Percentiles rank a stretch among this genome's conserved stretches.
These are phyloP conservation scores for Cryptocheilus praepositus DNA, from an alignment of 2,888 invertebrate species.

Conservation along the genomic window DNA sequence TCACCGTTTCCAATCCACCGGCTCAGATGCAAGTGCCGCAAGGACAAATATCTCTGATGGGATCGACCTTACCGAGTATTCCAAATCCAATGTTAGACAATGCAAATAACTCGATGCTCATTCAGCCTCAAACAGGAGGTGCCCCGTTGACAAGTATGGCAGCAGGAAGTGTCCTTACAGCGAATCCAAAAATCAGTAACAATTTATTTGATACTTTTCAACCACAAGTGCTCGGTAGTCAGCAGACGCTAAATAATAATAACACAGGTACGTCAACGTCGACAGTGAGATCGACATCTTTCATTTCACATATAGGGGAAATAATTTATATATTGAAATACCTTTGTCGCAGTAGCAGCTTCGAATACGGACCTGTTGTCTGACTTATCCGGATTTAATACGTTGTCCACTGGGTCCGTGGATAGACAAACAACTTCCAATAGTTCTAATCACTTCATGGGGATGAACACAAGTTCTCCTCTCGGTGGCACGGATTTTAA, in stretches of 20 bases:
- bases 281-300: background rate
- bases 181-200: slow-evolving; percentile 55
- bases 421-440: slow-evolving; percentile 59
- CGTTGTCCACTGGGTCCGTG: slow-evolving; percentile 52
- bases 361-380: slow-evolving; percentile 75
- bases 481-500: slow-evolving; percentile 36
- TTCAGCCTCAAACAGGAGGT: slow-evolving; percentile 1
- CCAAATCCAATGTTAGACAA: slow-evolving; percentile 60
- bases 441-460: slow-evolving; percentile 63
- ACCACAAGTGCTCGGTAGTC: slow-evolving; percentile 55
- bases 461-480: slow-evolving; percentile 32
- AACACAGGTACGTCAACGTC: slow-evolving; percentile 50
- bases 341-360: slow-evolving; percentile 43
- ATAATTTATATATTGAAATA: background rate
- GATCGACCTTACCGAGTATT: slow-evolving; percentile 56
- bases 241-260: slow-evolving; percentile 63
- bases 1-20: slow-evolving; percentile 57
- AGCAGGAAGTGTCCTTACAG: slow-evolving; percentile 36
- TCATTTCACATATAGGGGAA: background rate
- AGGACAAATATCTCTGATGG: slow-evolving; percentile 58
- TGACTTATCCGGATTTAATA: slow-evolving; percentile 74
- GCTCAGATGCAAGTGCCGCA: slow-evolving; percentile 48
- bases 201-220: slow-evolving; percentile 64
- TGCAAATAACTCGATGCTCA: slow-evolving; percentile 49
- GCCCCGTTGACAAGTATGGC: slow-evolving; percentile 37